phyloP scores from a whole-genome alignment of 2,888 invertebrate species.

The Apotomis betuletana region DNA sequence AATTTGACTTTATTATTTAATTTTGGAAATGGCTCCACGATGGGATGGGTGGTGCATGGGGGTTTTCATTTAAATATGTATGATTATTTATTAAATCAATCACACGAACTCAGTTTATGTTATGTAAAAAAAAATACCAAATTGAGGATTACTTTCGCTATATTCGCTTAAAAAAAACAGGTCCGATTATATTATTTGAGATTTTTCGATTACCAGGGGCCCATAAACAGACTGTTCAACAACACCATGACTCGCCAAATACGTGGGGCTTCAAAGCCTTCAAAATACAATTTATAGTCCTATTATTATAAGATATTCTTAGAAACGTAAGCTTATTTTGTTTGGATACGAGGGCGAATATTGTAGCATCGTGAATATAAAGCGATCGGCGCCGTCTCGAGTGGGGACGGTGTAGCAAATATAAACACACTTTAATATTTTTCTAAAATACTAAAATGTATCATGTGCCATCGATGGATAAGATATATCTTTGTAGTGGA shows the following conservation, averaged over 20 bases:
- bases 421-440: constrained; percentile 4
- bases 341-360: constrained; percentile 28
- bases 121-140: too few species aligned
- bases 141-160: too few species aligned
- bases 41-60: too few species aligned
- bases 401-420: constrained; percentile 12
- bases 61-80: too few species aligned
- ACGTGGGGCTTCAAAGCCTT: constrained; percentile 12
- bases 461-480: background rate
- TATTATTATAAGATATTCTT: constrained; percentile 32
- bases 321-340: constrained; percentile 30
- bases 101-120: too few species aligned
- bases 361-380: constrained; percentile 27
- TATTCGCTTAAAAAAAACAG: too few species aligned
- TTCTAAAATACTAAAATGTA: constrained; percentile 5
- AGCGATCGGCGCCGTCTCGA: constrained; percentile 33
- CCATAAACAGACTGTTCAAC: constrained; percentile 17
- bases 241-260: constrained; percentile 28
- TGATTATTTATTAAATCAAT: too few species aligned
- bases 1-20: too few species aligned
- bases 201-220: background rate
- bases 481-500: background rate
- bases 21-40: too few species aligned
- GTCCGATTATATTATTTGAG: too few species aligned
- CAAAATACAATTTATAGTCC: constrained; percentile 34